Base-by-base conservation (phyloP, 2,888 invertebrate genomes). In the Pristionchus arcanus region DNA sequence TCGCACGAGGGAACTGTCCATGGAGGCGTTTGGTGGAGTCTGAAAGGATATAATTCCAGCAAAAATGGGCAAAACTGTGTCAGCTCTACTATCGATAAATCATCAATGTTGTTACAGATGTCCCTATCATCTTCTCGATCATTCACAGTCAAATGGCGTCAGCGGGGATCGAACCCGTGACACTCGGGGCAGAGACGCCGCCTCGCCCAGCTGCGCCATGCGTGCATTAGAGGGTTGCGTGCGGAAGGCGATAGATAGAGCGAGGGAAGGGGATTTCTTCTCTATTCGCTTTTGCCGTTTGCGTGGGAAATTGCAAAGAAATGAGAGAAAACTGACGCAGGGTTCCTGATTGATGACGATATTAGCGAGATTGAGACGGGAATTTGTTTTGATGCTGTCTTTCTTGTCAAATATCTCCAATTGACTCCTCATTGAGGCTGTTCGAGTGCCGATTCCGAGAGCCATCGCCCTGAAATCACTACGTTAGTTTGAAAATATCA, bases 71-170 rank as follows among this genome's bases (percentile, higher is more conserved):
- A 87, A 91, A 91, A 85, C 90, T 92, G 92, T 92, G 92, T 92
- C 91, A 91, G 92, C 83, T 91, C 91, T 92, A 91, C 92, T 92
- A 91, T 92, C 91, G 92, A 91, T 91, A 92, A 92, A 92, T 92
- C 92, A 53, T 92, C 92, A 92, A 90, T 66, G 90, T 53, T 59
- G 55, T 71, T 91, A 87, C 92, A 91, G 92, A 92, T 92, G 92
- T 92, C 92, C 92, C 92, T 92, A 92, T 91, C 92, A 92, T 87
- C 87, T 49, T 91, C 59, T 92, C 92, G 90, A 63, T 92, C 92
- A 92, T 90, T 86, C 92, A 92, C 92, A 90, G 90, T 59, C 37
- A 15, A 42, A 34, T 71, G 0, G 74, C 63, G 66, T 42, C 37
- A 49, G 34, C 34, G 49, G 89, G 91, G 31, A 49, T 90, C 89